Evolutionary conservation across 2,888 invertebrate species (phyloP), one percentile per base, ranked within the genome.

Genomic region (Cataglyphis rosenhaueri): DNA sequence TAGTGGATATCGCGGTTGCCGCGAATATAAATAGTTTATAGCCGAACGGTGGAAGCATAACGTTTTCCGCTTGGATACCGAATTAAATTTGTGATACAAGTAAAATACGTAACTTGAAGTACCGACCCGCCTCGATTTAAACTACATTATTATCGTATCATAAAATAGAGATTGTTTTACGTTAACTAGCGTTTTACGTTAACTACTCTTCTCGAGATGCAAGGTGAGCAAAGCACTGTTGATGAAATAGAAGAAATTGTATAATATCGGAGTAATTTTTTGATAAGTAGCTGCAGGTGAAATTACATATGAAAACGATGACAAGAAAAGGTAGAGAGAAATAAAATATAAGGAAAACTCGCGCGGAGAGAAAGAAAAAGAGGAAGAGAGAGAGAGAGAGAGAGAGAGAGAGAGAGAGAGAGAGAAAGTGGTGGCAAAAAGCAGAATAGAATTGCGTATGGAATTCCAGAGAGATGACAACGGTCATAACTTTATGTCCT

Each of bases 401-500:
- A 48, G 1, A 3, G 52, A 5, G 41, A 48, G 35, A 32, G 18
- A 10, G 48, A 48, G 48, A 48, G 18, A 48, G 18, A 5, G 52
- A 9, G 41, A 48, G 35, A 41, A 10, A 9, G 41, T 32, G 21
- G 55, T 41, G 55, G 55, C 29, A 76, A 79, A 78, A 79, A 70
- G 44, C 44, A 44, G 25, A 10, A 44, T 25, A 12, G 44, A 78
- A 59, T 57, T 68, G 70, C 32, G 66, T 48, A 68, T 12, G 82
- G 74, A 87, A 85, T 87, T 84, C 84, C 73, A 21, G 41, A 73
- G 52, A 70, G 81, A 38, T 76, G 79, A 85, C 64, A 82, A 82
- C 59, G 86, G 84, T 88, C 84, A 86, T 88, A 88, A 88, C 86
- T 88, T 88, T 83, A 83, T 83, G 84, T 85, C 79, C 88, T 88